A percentile compares a stretch with the other conserved stretches of the same genome.
phyloP scores from a whole-genome alignment of 1,140 invertebrate species.

The Apis cerana region DNA sequence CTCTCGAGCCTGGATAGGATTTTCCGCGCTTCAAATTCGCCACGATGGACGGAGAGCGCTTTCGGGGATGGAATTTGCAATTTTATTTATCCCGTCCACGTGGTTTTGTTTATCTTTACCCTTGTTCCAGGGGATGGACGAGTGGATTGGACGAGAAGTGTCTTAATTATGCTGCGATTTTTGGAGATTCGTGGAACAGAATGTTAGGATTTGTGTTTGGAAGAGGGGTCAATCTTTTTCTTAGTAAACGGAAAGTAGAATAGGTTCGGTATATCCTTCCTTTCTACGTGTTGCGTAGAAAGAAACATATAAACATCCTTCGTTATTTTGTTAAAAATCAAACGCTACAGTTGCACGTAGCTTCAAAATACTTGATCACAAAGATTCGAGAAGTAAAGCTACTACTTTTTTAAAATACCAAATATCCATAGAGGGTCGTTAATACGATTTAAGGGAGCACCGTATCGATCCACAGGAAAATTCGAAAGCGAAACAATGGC shows the following conservation, averaged over 20 bases:
- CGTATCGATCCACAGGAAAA: too few relatives aligned
- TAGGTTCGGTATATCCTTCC: background rate
- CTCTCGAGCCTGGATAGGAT: conserved; percentile 6
- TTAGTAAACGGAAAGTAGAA: too few relatives aligned
- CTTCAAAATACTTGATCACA: too few relatives aligned
- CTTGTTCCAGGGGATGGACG: background rate
- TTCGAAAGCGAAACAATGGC: background rate
- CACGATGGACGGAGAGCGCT: conserved; percentile 26
- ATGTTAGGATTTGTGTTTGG: background rate
- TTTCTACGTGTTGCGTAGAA: too few relatives aligned
- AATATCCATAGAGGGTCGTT: too few relatives aligned
- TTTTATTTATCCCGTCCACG: background rate
- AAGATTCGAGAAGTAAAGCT: too few relatives aligned
- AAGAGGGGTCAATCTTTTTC: background rate
- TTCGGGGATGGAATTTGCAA: background rate
- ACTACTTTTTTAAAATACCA: too few relatives aligned
- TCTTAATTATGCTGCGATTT: background rate
- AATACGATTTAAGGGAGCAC: background rate
- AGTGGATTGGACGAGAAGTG: background rate
- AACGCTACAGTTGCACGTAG: too few relatives aligned
- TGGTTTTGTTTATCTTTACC: conserved; percentile 11
- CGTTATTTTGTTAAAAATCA: too few relatives aligned
- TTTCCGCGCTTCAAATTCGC: background rate
- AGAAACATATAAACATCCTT: too few relatives aligned
- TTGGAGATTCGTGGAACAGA: background rate